Conservation (phyloP, 2,888 invertebrate genomes). For the Hofmannophila pseudospretella region DNA sequence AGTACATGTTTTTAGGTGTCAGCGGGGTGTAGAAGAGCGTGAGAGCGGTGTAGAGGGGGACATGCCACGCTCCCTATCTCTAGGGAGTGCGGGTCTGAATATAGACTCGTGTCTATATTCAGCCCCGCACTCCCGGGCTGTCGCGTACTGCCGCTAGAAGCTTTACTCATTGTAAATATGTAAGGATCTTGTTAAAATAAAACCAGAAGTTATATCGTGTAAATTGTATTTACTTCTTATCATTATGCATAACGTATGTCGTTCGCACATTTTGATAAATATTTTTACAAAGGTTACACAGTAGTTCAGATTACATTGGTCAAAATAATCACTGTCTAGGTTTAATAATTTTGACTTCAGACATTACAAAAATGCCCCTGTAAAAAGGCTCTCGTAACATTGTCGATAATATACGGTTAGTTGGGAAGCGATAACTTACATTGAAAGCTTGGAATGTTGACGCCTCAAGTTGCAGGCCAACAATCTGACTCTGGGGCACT, state of each 20-base stretch:
- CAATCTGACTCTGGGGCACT: conserved; percentile 10
- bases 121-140: too few species aligned
- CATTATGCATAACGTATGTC: conserved; percentile 66
- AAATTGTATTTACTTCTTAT: conserved; percentile 77
- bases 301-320: conserved; percentile 73
- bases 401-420: conserved; percentile 15
- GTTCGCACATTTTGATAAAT: conserved; percentile 64
- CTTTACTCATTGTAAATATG: too few species aligned
- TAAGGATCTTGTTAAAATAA: conserved; percentile 34
- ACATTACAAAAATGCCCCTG: conserved; percentile 22
- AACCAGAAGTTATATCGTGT: conserved; percentile 59
- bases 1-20: too few species aligned
- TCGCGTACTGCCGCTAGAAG: too few species aligned
- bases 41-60: too few species aligned
- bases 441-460: conserved; percentile 65
- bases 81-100: too few species aligned
- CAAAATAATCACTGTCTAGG: conserved; percentile 67
- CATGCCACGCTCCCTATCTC: too few species aligned
- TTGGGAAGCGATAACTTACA: conserved; percentile 45
- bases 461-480: conserved; percentile 17
- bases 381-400: conserved; percentile 12
- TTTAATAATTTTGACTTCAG: conserved; percentile 41
- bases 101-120: too few species aligned
- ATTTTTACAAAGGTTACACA: conserved; percentile 74
- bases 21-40: too few species aligned